These are phyloP conservation scores for Epinephelus cyanopodus DNA, from an alignment of 2,113 vertebrate genomes.

Conservation along the genomic window DNA sequence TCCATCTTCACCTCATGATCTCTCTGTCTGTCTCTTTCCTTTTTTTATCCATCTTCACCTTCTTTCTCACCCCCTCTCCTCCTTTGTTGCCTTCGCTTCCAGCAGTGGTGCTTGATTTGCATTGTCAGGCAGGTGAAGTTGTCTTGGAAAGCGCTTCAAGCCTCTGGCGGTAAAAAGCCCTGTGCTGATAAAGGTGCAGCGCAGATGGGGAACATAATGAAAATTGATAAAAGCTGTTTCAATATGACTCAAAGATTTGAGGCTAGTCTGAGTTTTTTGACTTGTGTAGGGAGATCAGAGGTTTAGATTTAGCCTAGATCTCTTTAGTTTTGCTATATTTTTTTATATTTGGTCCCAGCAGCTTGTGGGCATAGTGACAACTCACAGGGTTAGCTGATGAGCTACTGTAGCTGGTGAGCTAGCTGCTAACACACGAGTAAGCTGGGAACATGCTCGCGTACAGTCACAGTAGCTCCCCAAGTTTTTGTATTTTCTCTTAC, in stretches of 20 bases:
- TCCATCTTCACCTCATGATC: slow-evolving; percentile 61
- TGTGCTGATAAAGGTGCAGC: slow-evolving; percentile 34
- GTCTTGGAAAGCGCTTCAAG: slow-evolving; percentile 52
- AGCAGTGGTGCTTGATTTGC: slow-evolving; percentile 27
- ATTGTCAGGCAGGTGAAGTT: slow-evolving; percentile 50
- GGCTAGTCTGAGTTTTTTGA: slow-evolving; percentile 21
- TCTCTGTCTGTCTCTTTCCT: slow-evolving; percentile 25
- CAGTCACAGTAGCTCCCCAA: neutral
- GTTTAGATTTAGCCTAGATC: neutral
- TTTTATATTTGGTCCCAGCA: neutral
- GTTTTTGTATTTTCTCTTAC: neutral
- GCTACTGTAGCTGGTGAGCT: neutral
- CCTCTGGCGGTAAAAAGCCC: slow-evolving; percentile 39
- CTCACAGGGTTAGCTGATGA: neutral
- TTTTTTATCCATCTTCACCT: slow-evolving; percentile 15
- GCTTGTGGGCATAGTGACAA: neutral
- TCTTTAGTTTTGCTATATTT: too few species aligned
- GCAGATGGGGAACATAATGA: slow-evolving; percentile 12
- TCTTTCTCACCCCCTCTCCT: slow-evolving; percentile 8
- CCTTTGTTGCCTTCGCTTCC: slow-evolving; percentile 28
- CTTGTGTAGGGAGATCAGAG: neutral
- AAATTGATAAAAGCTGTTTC: slow-evolving; percentile 35
- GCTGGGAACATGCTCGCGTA: neutral
- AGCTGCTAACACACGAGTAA: neutral
- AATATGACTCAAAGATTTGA: slow-evolving; percentile 27